A percentile compares a stretch with the other conserved stretches of the same genome.
Evolutionary conservation across 2,797 vertebrate genomes (phyloP).

Genomic region (Podarcis siculus): DNA sequence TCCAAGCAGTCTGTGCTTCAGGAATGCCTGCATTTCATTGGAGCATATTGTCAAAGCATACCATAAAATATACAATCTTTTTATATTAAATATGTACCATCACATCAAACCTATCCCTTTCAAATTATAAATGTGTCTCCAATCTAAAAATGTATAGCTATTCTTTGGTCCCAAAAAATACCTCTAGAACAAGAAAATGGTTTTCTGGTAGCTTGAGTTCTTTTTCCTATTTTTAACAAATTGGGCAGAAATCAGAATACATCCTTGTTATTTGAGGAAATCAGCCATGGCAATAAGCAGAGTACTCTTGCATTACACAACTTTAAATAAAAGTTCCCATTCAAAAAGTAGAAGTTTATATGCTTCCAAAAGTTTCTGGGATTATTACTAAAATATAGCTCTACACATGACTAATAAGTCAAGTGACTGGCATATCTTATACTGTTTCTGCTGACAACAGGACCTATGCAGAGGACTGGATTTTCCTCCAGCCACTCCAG

Average conservation of each 20-base stretch:
- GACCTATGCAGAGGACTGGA: neutral
- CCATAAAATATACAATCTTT: neutral
- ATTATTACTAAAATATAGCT: neutral
- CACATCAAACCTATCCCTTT: neutral
- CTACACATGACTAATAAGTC: too few species aligned
- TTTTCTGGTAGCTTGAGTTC: rapidly evolving
- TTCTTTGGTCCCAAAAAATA: constrained; percentile 56
- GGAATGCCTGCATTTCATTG: neutral
- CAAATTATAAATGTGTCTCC: neutral
- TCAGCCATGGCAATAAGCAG: too few species aligned
- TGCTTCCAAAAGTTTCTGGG: neutral
- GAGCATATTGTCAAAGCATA: neutral
- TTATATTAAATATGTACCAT: neutral
- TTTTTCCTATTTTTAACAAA: neutral
- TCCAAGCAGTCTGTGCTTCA: neutral
- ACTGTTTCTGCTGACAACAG: neutral
- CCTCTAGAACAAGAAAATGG: neutral
- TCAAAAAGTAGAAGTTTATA: neutral
- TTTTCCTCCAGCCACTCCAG: neutral
- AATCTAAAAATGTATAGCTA: neutral
- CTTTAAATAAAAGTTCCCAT: neutral
- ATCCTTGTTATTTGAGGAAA: neutral
- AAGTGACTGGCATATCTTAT: neutral
- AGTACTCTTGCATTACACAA: neutral
- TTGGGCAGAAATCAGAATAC: neutral